Base-by-base conservation (phyloP, 1,140 invertebrate genomes). In the Musca vetustissima region DNA sequence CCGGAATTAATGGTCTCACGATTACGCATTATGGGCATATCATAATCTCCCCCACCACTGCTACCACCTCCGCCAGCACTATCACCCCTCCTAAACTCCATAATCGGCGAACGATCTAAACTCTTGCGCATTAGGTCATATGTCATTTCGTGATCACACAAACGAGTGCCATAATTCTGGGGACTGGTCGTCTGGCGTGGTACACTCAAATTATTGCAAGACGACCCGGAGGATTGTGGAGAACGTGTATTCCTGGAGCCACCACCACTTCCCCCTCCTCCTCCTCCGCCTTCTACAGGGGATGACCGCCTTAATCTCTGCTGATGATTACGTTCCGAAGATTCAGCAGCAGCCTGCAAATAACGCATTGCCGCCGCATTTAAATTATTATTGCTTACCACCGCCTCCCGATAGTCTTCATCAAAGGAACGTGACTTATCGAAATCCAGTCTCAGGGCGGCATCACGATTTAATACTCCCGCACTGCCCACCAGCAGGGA, bases 391-490 rank as follows among this genome's bases (percentile, higher is more conserved):
- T 6, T 69, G 36, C 47, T 72, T 43, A 76, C 79, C 28, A 75
- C n/a, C 17, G 69, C 72, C n/a, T 78, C 78, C 15, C 80, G 71
- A 36, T 78, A 81, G 36, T 80, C 79, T 6, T 83, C 81, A 64
- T 83, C 81, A n/a, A 83, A 81, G 15, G 81, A 83, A 28, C 76
- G 78, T 21, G 75, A 75, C 65, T 79, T 79, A 28, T 83, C 79
- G 43, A 77, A 73, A 19, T 82, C 78, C n/a, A 77, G 52, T 4
- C 76, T 75, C 47, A 76, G 49, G 17, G 68, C 55, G 13, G 49
- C 66, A 57, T 79, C 77, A 32, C 75, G 78, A 72, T 75, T 79
- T 17, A 78, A 71, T 0, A 72, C 68, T 0, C 69, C 70, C 22
- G 73, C 69, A 17, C 72, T 72, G 21, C 74, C 71, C 4, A 68